Evolutionary conservation across 2,113 vertebrate genomes (phyloP).

Genomic region (Xenus cinereus): DNA sequence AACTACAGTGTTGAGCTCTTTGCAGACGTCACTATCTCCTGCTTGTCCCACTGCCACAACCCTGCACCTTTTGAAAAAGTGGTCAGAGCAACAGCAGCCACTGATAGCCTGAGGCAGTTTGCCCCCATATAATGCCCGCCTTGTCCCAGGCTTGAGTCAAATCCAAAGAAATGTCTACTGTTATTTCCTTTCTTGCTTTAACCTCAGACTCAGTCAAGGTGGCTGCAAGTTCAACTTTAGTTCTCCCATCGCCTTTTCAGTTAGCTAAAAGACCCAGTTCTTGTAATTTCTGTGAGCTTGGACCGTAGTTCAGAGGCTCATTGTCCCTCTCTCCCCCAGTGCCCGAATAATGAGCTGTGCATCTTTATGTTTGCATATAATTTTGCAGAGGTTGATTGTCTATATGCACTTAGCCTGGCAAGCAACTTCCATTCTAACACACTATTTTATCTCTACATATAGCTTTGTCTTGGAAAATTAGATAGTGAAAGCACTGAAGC

Average conservation of each 20-base stretch:
- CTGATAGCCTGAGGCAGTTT: not conserved
- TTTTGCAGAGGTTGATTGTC: slow-evolving; percentile 43
- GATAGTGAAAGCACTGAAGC: slow-evolving; percentile 54
- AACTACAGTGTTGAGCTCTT: not conserved
- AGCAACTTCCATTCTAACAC: not conserved
- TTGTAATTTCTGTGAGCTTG: not conserved
- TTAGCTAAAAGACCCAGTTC: not conserved
- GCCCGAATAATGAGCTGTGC: not conserved
- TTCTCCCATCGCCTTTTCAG: not conserved
- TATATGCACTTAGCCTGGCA: not conserved
- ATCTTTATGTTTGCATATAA: slow-evolving; percentile 40
- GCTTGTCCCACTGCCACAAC: not conserved
- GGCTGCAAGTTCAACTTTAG: not conserved
- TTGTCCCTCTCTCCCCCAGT: not conserved
- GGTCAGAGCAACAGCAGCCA: not conserved
- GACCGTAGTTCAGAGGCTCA: not conserved
- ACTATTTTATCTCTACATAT: slow-evolving; percentile 24
- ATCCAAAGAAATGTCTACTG: not conserved
- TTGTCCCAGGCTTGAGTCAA: not conserved
- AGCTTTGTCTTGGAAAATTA: slow-evolving; percentile 56
- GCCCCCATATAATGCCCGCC: not conserved
- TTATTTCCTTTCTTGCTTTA: not conserved
- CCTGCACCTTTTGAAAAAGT: not conserved
- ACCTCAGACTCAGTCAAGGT: not conserved
- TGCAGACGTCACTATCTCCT: not conserved